Percentiles rank a stretch among this genome's conserved stretches.
phyloP scores from a whole-genome alignment of 2,888 invertebrate genomes.

The Drosophila hamatofila region DNA sequence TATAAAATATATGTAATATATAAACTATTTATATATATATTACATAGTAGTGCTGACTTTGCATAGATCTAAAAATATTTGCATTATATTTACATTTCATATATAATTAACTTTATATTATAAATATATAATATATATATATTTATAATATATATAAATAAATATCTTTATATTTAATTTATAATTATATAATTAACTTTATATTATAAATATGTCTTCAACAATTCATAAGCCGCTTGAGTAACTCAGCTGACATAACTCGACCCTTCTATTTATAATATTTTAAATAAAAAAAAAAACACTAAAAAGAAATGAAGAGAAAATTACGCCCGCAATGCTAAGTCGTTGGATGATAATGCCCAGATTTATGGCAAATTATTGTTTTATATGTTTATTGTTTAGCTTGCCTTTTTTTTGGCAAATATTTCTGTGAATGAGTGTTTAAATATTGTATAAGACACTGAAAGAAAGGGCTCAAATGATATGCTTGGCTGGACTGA shows the following conservation, averaged over 20 bases:
- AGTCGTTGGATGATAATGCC: constrained; percentile 53
- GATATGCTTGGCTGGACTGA: constrained; percentile 55
- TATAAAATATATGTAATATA: too few relatives aligned
- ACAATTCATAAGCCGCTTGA: constrained; percentile 10
- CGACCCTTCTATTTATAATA: constrained; percentile 8
- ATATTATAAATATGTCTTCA: neutral
- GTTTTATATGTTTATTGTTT: constrained; percentile 37
- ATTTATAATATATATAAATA: neutral
- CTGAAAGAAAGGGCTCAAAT: constrained; percentile 68
- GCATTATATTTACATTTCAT: neutral
- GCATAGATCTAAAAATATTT: neutral
- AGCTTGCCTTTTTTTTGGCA: constrained; percentile 11
- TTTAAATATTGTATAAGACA: constrained; percentile 48
- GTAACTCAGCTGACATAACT: constrained; percentile 39
- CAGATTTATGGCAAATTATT: constrained; percentile 59
- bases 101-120: neutral
- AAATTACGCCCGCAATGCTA: constrained; percentile 61
- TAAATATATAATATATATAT: neutral
- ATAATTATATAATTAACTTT: neutral
- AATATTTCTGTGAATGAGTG: constrained; percentile 29
- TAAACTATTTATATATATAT: neutral
- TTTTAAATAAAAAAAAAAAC: too few relatives aligned
- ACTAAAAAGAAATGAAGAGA: constrained; percentile 40
- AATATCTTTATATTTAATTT: neutral
- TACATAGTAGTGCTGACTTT: neutral